Base-by-base conservation (phyloP, 2,797 vertebrate genomes). In the Paratrypauchen microcephalus region DNA sequence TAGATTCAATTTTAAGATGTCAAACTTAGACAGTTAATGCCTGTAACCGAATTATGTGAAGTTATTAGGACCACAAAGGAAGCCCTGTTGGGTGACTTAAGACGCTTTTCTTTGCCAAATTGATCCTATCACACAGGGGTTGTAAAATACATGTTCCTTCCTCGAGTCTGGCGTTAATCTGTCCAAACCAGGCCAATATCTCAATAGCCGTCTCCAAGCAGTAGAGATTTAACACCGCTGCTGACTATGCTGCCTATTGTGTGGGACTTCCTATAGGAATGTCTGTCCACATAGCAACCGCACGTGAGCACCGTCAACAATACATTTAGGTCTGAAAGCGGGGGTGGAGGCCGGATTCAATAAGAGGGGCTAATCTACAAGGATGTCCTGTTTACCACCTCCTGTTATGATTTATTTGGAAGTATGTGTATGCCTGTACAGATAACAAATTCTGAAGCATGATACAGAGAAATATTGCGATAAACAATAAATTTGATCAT, bases 141-240 rank as follows among this genome's bases (percentile, higher is more conserved):
- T 79, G 76, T 82, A 65, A 84, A 82, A 80, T 75, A 75, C 72
- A 83, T 81, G 81, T 78, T 71, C 47, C 73, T 68, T 57, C 39
- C 57, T 67, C 23, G 18, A 69, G 79, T 54, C 26, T 12, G 61
- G 76, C 75, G 76, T 85, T 88, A 85, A 88, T 82, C 79, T 85
- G 84, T 77, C 83, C 80, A 81, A 89, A 86, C 80, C 82, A 84
- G 73, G 75, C 47, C 60, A 82, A 87, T 80, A 80, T 87, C 84
- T 88, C 75, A 84, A 86, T 85, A 75, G 74, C 56, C 52, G 80
- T 78, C 78, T 85, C 78, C 72, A 66, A 74, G 73, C 69, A 65
- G 75, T 76, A 64, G 70, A 80, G 82, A 85, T 86, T 88, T 86
- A 86, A 68, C 74, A 71, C 83, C 76, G 83, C 83, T 80, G 88